A percentile compares a stretch with the other conserved stretches of the same genome.
These are phyloP conservation scores for Etheostoma perlongum DNA, from an alignment of 2,797 vertebrate species.

Conservation along the genomic window DNA sequence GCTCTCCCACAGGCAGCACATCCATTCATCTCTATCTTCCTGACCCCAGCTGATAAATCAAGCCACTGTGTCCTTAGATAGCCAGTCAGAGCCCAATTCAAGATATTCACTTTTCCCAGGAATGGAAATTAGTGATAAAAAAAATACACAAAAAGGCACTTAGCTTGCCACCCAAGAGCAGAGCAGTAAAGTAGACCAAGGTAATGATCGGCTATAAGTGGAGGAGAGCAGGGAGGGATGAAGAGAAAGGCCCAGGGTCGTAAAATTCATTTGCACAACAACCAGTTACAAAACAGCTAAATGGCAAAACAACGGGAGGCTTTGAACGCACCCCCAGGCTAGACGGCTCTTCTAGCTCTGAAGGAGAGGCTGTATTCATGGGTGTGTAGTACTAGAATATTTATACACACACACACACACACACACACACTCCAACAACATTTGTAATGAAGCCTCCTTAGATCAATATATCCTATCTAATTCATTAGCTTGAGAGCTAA, in stretches of 20 bases:
- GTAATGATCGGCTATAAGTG: conserved; percentile 68
- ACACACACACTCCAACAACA: conserved; percentile 41
- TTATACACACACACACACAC: conserved; percentile 39
- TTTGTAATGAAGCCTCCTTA: conserved; percentile 74
- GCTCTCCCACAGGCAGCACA: conserved; percentile 68
- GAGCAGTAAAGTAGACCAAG: conserved; percentile 68
- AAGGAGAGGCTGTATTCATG: conserved; percentile 45
- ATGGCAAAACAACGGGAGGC: conserved; percentile 73
- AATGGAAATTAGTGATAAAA: conserved; percentile 72
- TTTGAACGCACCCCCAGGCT: conserved; percentile 55
- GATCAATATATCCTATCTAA: conserved; percentile 79
- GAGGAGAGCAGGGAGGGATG: conserved; percentile 50
- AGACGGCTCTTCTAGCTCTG: conserved; percentile 49
- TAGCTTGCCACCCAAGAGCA: conserved; percentile 76
- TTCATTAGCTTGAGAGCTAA: conserved; percentile 74
- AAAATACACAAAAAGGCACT: conserved; percentile 72
- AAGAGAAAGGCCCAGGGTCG: conserved; percentile 66
- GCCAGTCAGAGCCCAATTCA: conserved; percentile 62
- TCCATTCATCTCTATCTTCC: conserved; percentile 74
- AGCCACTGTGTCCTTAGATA: conserved; percentile 70
- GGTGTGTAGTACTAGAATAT: conserved; percentile 52
- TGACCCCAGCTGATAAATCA: conserved; percentile 77
- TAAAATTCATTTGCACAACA: conserved; percentile 83
- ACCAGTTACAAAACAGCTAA: conserved; percentile 75
- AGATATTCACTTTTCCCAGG: conserved; percentile 68